phyloP scores from a whole-genome alignment of 2,113 vertebrate genomes.

The Austrofundulus limnaeus region DNA sequence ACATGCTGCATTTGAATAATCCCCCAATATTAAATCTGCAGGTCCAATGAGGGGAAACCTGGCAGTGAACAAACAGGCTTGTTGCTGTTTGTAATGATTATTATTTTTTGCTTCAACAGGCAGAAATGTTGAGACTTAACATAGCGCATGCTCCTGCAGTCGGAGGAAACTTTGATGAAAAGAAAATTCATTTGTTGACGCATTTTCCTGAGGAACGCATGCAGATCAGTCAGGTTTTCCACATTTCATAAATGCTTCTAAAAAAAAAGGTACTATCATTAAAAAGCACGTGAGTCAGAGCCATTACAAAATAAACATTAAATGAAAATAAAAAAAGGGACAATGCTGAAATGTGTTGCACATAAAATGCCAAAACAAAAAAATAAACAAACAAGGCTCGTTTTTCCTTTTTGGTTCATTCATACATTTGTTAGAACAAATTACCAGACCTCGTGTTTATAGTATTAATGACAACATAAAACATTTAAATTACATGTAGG shows the following conservation, averaged over 20 bases:
- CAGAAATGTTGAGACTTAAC: conserved; percentile 33
- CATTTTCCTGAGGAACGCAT: conserved; percentile 29
- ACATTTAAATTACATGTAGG: conserved; percentile 3
- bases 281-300: conserved; percentile 32
- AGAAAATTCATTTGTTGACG: conserved; percentile 30
- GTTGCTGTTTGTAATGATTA: conserved; percentile 61
- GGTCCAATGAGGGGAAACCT: conserved; percentile 37
- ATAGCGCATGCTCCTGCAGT: conserved; percentile 18
- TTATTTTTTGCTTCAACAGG: conserved; percentile 33
- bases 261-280: conserved; percentile 25
- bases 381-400: conserved; percentile 21
- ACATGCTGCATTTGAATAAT: background rate
- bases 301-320: too few relatives aligned
- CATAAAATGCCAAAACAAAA: conserved; percentile 10
- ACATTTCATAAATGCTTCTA: conserved; percentile 31
- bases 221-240: conserved; percentile 46
- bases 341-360: conserved; percentile 48
- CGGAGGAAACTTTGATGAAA: conserved; percentile 37
- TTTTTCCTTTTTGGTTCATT: conserved; percentile 1
- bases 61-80: conserved; percentile 38
- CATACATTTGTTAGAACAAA: conserved; percentile 34
- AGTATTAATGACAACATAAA: conserved; percentile 29
- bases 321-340: conserved; percentile 16
- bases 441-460: conserved; percentile 25
- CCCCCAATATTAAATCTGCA: conserved; percentile 24